phyloP scores from a whole-genome alignment of 2,888 invertebrate genomes.

The Cheilosia soror region DNA sequence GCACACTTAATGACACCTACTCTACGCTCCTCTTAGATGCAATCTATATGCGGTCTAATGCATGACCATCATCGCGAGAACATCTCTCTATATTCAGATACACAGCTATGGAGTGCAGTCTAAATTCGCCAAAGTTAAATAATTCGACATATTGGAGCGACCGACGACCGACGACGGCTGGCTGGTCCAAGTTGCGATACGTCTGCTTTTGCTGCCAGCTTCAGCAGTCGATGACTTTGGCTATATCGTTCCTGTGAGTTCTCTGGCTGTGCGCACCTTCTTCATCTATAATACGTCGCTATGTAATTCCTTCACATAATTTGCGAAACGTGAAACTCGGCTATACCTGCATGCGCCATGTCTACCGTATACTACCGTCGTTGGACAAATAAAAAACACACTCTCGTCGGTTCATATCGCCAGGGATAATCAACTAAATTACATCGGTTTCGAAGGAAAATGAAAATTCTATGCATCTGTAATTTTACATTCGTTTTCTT shows the following conservation, averaged over 20 bases:
- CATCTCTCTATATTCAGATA: conserved; percentile 40
- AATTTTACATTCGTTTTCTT: conserved; percentile 72
- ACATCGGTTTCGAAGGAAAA: conserved; percentile 74
- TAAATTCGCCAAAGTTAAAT: conserved; percentile 70
- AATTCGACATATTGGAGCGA: conserved; percentile 68
- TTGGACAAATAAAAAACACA: conserved; percentile 1
- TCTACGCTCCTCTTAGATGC: conserved; percentile 63
- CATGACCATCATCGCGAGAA: conserved; percentile 67
- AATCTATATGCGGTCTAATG: conserved; percentile 70
- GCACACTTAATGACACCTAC: conserved; percentile 74
- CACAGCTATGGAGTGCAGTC: conserved; percentile 64
- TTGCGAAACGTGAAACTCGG: conserved; percentile 71
- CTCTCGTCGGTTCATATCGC: conserved; percentile 57
- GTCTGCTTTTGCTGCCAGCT: conserved; percentile 28
- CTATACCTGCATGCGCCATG: background rate
- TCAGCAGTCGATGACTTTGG: conserved; percentile 70
- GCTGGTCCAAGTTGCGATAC: conserved; percentile 51
- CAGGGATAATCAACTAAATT: conserved; percentile 74
- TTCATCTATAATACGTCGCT: background rate
- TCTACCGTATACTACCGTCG: background rate
- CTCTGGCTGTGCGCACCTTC: background rate
- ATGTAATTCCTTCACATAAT: conserved; percentile 69
- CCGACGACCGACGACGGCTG: background rate
- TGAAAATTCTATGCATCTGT: conserved; percentile 74
- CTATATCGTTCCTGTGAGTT: conserved; percentile 43